Conservation (phyloP, 1,140 invertebrate genomes). For the Drosophila arizonae region DNA sequence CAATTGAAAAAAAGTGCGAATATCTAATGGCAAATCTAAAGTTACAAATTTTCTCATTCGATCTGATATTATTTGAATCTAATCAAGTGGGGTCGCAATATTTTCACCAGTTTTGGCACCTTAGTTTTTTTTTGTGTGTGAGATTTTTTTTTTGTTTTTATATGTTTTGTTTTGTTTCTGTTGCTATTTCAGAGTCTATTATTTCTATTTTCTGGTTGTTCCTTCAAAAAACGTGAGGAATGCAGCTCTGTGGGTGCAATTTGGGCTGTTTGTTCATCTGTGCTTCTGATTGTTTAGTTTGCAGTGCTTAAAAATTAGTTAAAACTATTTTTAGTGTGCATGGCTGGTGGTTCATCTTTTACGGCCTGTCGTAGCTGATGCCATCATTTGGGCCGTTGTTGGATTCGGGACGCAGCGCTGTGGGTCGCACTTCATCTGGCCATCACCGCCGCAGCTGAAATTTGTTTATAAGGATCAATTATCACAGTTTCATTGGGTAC, state of each 20-base stretch:
- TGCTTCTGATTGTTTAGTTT: conserved; percentile 73
- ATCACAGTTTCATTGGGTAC: neutral
- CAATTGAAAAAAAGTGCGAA: conserved; percentile 64
- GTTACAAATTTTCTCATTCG: conserved; percentile 25
- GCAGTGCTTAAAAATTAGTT: conserved; percentile 81
- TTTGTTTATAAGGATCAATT: neutral
- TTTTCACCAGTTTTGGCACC: conserved; percentile 62
- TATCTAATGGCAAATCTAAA: conserved; percentile 51
- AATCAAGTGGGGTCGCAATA: conserved; percentile 41
- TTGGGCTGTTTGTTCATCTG: conserved; percentile 58
- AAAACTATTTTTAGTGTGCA: conserved; percentile 82
- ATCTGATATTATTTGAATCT: conserved; percentile 32
- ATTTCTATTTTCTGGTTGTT: conserved; percentile 54
- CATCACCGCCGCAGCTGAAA: conserved; percentile 91
- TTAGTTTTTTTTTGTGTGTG: conserved; percentile 36
- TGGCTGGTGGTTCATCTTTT: conserved; percentile 85
- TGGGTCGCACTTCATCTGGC: conserved; percentile 96
- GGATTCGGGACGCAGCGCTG: conserved; percentile 93
- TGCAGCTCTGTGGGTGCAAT: conserved; percentile 63
- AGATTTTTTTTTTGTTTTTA: conserved; percentile 7
- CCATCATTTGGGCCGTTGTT: conserved; percentile 94
- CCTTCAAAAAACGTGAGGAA: conserved; percentile 46
- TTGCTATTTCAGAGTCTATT: conserved; percentile 39
- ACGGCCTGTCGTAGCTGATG: conserved; percentile 87
- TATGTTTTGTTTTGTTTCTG: conserved; percentile 28